Base-by-base conservation (phyloP, 2,113 vertebrate genomes). In the Scalopus aquaticus region DNA sequence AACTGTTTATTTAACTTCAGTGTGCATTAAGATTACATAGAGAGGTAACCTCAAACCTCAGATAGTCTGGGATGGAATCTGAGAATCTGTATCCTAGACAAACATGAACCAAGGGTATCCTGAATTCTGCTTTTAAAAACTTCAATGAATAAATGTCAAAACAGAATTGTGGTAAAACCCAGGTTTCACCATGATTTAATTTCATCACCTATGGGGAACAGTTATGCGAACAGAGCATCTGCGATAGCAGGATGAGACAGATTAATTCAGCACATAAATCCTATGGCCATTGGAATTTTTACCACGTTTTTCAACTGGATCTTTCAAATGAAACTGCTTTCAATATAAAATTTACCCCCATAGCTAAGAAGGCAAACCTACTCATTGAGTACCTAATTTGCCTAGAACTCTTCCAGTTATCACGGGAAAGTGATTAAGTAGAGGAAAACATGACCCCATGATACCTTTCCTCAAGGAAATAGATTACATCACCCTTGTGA, bases 71-170 rank as follows among this genome's bases (percentile, higher is more conserved):
- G 9, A 37, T 64, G 9, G 10, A 20, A 69, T 16, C 24, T n/a
- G 8, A 92, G 46, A 84, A 80, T 73, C 77, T 80, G 12, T 20
- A 56, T 83, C 67, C 93, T 81, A 60, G 79, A 77, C 3, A 77
- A 87, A 90, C 24, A 42, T n/a, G 19, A 32, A 39, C 67, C 54
- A 92, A 77, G 10, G 74, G 74, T 82, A 79, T 42, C 51, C 76
- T 49, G 16, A 90, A 88, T 74, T 94, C 67, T 95, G 17, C 42
- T 72, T 82, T 70, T 42, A n/a, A 93, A 74, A 64, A 15, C 77
- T 94, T 37, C 39, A 82, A 9, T 42, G 46, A 86, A 89, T 87
- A 82, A 60, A 91, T 28, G 1, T 69, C 15, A 42, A 88, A 94
- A 90, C 28, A 88, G 32, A 85, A 79, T n/a, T 77, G 9, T 82